Conservation (phyloP, 1,140 invertebrate genomes). For the Stratiolaelaps scimitus region DNA sequence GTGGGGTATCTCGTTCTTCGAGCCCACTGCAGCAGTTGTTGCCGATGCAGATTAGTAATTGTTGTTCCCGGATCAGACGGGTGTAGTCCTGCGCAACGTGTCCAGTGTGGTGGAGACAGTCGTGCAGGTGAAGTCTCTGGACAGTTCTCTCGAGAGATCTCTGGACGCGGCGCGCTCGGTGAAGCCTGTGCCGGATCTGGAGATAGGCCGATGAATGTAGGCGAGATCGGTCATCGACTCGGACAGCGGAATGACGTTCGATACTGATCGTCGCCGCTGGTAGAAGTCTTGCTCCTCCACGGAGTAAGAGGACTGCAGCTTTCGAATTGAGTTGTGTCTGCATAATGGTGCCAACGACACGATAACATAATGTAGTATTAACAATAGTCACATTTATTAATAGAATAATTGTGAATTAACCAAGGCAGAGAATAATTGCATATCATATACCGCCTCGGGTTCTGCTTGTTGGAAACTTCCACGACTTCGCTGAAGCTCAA, state of each 20-base stretch:
- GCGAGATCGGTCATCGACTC: slow-evolving; percentile 38
- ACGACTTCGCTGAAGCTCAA: too few relatives aligned
- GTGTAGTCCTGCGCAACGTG: slow-evolving; percentile 45
- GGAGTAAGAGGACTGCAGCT: neutral
- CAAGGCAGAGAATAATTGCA: too few relatives aligned
- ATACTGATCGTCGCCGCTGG: slow-evolving; percentile 10
- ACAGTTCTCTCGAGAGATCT: slow-evolving; percentile 38
- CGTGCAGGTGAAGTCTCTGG: slow-evolving; percentile 45
- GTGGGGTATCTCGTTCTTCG: too few relatives aligned
- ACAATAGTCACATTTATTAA: too few relatives aligned
- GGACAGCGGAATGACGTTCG: slow-evolving; percentile 31
- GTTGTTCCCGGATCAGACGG: slow-evolving; percentile 41
- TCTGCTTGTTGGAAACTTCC: too few relatives aligned
- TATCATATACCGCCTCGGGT: too few relatives aligned
- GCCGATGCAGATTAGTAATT: too few relatives aligned
- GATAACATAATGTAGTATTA: too few relatives aligned
- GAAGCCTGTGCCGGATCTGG: slow-evolving; percentile 28
- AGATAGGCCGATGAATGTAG: slow-evolving; percentile 36
- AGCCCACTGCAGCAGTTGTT: too few relatives aligned
- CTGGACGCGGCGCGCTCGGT: slow-evolving; percentile 32
- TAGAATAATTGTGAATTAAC: too few relatives aligned
- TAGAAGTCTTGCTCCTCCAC: slow-evolving; percentile 20
- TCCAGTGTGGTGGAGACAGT: slow-evolving; percentile 48
- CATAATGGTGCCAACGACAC: slow-evolving; percentile 32
- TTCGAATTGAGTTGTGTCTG: slow-evolving; percentile 29